Base-by-base conservation (phyloP, 2,113 vertebrate species). In the Trematocara nigrifrons region DNA sequence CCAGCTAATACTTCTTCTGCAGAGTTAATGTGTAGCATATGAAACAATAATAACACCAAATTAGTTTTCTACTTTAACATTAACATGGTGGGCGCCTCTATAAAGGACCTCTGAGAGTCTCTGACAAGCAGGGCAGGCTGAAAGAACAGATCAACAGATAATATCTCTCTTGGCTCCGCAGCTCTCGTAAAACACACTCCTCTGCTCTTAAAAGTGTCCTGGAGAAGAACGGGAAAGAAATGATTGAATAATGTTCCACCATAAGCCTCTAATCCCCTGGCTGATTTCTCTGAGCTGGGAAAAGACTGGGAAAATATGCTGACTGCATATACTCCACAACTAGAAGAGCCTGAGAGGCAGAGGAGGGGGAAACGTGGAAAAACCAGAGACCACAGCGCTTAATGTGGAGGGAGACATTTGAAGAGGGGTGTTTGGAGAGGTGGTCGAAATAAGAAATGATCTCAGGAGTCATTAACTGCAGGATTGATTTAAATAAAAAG, bases 181-280 rank as follows among this genome's bases (percentile, higher is more conserved):
- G 16, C 3, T 4, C 22, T 81, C 59, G 4, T 83, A 81, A 88
- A 90, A 86, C 53, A 87, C 1, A 5, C 5, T 13, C 38, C 47
- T 84, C 61, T 71, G 52, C 71, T 88, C 84, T 59, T 84, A 29
- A 61, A 90, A 66, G 38, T 5, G 45, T 89, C 69, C 71, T 22
- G 59, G 20, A 87, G 79, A 66, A 77, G 49, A 33, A 52, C 5
- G 11, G 35, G 42, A 10, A 74, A 15, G n/a, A 52, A 76, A 85
- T 22, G 85, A 90, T 52, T 87, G 71, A 91, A 79, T 92, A 51
- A 89, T 71, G 42, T 80, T 77, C 35, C 81, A 76, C 61, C 83
- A 78, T 80, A 49, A 71, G 54, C 49, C 22, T 31, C 13, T 89
- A 91, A 92, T 92, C 54, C 83, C 77, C 20, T 10, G 61, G 77